Conservation (phyloP, 2,113 vertebrate species). For the Neotragus pygmaeus region DNA sequence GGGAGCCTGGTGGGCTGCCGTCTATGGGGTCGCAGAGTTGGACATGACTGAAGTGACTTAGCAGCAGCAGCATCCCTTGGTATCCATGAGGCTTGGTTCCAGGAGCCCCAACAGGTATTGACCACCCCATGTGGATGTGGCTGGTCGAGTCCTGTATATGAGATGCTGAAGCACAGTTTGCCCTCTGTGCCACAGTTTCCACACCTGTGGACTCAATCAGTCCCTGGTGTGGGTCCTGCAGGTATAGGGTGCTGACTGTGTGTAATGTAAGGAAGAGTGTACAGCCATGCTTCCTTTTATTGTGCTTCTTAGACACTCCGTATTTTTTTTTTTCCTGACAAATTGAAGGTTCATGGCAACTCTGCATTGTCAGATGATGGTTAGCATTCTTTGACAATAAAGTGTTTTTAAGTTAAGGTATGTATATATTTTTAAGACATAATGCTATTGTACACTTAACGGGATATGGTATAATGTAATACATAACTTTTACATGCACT, state of each 20-base stretch:
- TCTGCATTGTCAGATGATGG: neutral
- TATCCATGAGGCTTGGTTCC: neutral
- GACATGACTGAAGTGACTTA: no score
- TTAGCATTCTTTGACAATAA: neutral
- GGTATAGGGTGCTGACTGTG: neutral
- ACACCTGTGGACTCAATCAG: neutral
- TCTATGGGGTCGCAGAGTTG: no score
- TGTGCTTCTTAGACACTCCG: neutral
- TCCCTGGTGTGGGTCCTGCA: neutral
- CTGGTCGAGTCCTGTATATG: neutral
- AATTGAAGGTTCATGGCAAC: neutral
- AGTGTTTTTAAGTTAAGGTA: neutral
- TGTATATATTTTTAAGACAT: neutral
- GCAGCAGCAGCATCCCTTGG: neutral
- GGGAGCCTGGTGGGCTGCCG: no score
- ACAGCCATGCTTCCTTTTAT: no score
- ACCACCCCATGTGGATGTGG: neutral
- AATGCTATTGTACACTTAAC: neutral
- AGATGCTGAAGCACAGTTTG: no score
- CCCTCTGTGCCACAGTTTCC: neutral
- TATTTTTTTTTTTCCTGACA: neutral
- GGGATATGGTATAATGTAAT: neutral
- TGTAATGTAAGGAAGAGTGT: neutral
- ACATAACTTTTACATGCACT: neutral
- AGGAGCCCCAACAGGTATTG: neutral